Base-by-base conservation (phyloP, 2,797 vertebrate species). In the Steatocranus sp. region DNA sequence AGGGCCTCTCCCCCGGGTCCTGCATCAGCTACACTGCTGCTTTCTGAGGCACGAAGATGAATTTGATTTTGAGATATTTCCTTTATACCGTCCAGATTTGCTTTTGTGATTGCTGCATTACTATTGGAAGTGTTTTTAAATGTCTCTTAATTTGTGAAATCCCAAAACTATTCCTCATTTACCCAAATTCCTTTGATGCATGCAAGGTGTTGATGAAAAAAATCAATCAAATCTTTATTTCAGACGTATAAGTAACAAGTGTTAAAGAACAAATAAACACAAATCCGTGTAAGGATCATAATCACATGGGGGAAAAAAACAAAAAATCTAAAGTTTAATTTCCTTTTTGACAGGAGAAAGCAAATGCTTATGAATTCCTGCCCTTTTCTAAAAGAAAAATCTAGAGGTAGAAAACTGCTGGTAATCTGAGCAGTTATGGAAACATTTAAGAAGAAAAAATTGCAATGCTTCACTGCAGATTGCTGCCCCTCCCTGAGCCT, bases 1-100 rank as follows among this genome's bases (percentile, higher is more conserved):
- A 94, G 89, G 93, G 93, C 92, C 87, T 82, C 93, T 96, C 96
- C 88, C 89, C 8, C 73, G 92, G 96, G 96, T 76, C 83, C 82
- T 20, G 81, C 86, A 88, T 88, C 83, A 78, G 81, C 75, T 68
- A 48, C 86, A 54, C 88, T 91, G 92, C 87, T 83, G 92, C 82
- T 88, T 84, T 79, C 77, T 75, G 50, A 78, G 73, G 85, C 80
- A 11, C 78, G 63, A 91, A 88, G 70, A 91, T 89, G 87, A 93
- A 87, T 94, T 94, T 94, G 93, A 96, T 96, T 94, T 92, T 20
- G 79, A 88, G 80, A 85, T 80, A 58, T 23, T 58, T 76, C 25
- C 32, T 89, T 87, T 83, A 83, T 87, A 43, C 76, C 8, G 79
- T 78, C 83, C 93, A 95, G 95, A 96, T 96, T 95, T 94, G 79